phyloP scores from a whole-genome alignment of 1,140 invertebrate genomes.

The Globodera ellingtonae region DNA sequence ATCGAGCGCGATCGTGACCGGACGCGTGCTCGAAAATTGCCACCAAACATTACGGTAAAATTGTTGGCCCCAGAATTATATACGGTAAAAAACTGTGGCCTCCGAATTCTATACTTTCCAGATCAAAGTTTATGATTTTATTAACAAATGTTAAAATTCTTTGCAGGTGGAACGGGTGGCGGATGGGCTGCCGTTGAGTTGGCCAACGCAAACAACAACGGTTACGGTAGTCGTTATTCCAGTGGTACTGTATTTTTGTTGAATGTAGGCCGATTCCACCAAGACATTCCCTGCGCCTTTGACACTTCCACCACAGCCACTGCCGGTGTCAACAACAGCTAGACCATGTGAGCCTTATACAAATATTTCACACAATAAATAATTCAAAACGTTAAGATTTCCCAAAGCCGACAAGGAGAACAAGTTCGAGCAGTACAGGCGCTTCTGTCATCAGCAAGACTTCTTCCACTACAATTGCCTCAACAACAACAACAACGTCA shows the following conservation, averaged over 20 bases:
- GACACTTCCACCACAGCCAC: not conserved
- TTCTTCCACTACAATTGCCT: not conserved
- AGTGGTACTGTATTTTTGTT: not conserved
- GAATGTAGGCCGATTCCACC: not conserved
- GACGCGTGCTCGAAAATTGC: not conserved
- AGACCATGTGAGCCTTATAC: not conserved
- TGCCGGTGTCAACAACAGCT: not conserved
- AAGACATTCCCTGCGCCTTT: not conserved
- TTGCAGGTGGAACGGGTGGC: constrained; percentile 1
- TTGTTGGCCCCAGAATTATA: too few species aligned
- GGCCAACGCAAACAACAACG: not conserved
- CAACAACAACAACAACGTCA: not conserved
- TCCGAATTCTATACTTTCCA: too few species aligned
- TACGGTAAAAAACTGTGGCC: too few species aligned
- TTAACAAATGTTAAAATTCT: not conserved
- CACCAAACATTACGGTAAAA: not conserved
- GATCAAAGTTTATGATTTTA: not conserved
- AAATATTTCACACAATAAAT: too few species aligned
- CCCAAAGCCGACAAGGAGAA: not conserved
- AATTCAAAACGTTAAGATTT: too few species aligned
- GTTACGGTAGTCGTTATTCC: not conserved
- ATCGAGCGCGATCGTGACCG: not conserved
- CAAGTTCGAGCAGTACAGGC: not conserved
- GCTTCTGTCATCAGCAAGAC: not conserved
- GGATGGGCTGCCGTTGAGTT: constrained; percentile 20